phyloP scores from a whole-genome alignment of 2,113 vertebrate species.

The Crotalus helleri region DNA sequence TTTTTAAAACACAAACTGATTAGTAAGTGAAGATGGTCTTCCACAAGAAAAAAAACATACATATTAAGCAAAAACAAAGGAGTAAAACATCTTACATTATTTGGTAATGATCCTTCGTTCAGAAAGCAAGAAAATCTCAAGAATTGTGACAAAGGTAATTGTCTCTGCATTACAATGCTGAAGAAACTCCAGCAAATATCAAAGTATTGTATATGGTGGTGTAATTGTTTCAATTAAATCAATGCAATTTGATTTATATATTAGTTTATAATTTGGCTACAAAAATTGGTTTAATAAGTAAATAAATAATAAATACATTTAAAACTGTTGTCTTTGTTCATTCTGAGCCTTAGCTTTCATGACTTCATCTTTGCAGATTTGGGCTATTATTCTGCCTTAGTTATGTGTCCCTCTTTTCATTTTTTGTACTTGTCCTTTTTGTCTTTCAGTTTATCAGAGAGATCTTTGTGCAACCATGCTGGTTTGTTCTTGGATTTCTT shows the following conservation, averaged over 20 bases:
- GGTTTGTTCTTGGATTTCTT: too few species aligned
- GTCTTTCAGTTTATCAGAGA: too few species aligned
- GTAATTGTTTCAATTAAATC: background rate
- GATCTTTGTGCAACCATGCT: too few species aligned
- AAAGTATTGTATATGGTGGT: background rate
- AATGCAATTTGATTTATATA: background rate
- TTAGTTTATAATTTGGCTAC: background rate
- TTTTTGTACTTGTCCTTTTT: too few species aligned
- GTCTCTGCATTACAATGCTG: background rate
- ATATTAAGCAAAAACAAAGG: background rate
- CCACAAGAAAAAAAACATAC: background rate
- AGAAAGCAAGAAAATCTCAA: background rate
- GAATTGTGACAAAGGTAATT: background rate
- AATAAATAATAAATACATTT: background rate
- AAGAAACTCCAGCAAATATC: background rate
- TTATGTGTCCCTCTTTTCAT: too few species aligned
- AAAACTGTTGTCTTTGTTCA: background rate
- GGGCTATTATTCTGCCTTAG: too few species aligned
- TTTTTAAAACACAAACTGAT: background rate
- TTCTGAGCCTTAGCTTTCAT: too few species aligned
- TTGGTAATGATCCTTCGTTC: background rate
- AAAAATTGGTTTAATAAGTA: background rate
- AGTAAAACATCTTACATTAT: background rate
- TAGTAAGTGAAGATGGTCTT: background rate
- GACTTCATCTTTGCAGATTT: too few species aligned